Conservation (phyloP, 2,797 vertebrate species). For the Pachyuromys duprasi region DNA sequence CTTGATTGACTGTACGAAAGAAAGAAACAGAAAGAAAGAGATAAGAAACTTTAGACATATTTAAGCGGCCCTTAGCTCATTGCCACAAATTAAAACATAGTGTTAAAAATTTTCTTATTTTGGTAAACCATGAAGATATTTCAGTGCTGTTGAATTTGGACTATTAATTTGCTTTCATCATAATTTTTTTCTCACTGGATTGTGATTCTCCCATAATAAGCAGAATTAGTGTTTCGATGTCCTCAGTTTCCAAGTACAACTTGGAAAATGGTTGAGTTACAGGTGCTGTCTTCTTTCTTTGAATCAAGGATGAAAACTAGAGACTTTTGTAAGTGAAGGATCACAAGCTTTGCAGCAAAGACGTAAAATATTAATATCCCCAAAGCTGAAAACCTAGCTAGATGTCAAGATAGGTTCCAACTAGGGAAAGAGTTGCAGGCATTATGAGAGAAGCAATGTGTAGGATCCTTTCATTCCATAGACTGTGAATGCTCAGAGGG, state of each 20-base stretch:
- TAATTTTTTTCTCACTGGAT: conserved; percentile 3
- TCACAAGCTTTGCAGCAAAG: conserved; percentile 8
- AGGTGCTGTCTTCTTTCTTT: conserved; percentile 7
- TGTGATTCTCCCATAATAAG: not conserved
- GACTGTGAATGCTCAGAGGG: not conserved
- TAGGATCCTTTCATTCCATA: not conserved
- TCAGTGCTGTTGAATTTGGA: conserved; percentile 23
- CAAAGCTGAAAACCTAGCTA: not conserved
- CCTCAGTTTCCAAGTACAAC: not conserved
- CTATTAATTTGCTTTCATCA: conserved; percentile 59
- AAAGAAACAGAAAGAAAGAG: not conserved
- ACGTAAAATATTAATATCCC: conserved; percentile 26
- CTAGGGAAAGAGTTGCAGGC: not conserved
- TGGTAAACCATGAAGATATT: not conserved
- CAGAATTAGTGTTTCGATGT: not conserved
- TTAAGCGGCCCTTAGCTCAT: conserved; percentile 18
- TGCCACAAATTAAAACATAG: conserved; percentile 62
- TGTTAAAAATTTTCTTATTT: not conserved
- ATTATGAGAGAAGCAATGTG: not conserved
- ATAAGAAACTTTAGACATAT: conserved; percentile 61
- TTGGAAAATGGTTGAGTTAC: not conserved
- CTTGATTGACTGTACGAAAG: conserved; percentile 48
- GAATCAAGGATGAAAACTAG: not conserved
- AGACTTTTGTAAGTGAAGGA: not conserved
- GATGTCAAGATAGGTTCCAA: not conserved